Base-by-base conservation (phyloP, 2,888 invertebrate genomes). In the Chorisops tibialis region DNA sequence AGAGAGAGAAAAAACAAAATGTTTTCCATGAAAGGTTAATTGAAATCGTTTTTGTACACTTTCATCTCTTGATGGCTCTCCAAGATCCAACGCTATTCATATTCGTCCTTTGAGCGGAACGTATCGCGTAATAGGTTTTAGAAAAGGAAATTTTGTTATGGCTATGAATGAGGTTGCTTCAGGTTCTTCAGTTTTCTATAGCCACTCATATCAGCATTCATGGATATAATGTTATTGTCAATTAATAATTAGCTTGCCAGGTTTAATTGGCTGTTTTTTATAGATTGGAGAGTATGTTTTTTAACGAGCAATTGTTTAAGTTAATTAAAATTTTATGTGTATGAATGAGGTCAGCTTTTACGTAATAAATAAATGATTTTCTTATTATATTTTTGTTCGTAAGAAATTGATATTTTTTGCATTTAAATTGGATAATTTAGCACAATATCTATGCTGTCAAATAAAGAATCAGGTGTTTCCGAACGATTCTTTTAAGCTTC, bases 31-130 rank as follows among this genome's bases (percentile, higher is more conserved):
- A 64, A 64, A 62, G 63, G 63, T 65, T 65, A 65, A 65, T 65
- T 65, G 65, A 65, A 65, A 65, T 65, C 65, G 65, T 59, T 65
- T 65, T 60, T 63, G 62, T 65, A 65, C 65, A 65, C 65, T 63
- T 61, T 62, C 60, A 64, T 64, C 64, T 61, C 61, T 45, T 59
- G 61, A 59, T 64, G 51, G 59, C 59, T 64, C 56, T 56, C 22
- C 21, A 56, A 43, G 56, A 56, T 56, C 45, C 56, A 21, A n/a
- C 43, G 30, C 43, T 56, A 56, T 56, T 56, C 45, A 56, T 56
- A 22, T 18, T 56, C 43, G 56, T 56, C 64, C 59, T 62, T 62
- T 62, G 59, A 64, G 62, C 59, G 56, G 49, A 62, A 54, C 52
- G 43, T 54, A 51, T 48, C 38, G 21, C 50, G 60, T 51, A 64